phyloP scores from a whole-genome alignment of 2,797 vertebrate species.

The Helicolenus hilgendorfi region DNA sequence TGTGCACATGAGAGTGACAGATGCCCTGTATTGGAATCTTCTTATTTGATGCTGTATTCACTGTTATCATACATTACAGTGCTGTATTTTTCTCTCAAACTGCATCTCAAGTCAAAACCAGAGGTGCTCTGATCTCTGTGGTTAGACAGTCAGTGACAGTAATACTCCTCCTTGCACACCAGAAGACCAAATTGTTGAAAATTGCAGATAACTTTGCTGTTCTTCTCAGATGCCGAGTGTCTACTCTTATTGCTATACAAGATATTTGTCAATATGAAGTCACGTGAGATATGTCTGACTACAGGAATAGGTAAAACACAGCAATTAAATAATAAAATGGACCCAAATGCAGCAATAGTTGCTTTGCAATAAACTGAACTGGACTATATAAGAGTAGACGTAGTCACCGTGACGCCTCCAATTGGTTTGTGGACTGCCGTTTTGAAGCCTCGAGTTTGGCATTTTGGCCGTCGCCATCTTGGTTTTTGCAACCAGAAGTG shows the following conservation, averaged over 20 bases:
- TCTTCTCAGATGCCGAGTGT: not conserved
- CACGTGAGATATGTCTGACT: not conserved
- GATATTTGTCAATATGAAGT: not conserved
- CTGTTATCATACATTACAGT: not conserved
- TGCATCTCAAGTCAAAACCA: not conserved
- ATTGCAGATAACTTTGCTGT: not conserved
- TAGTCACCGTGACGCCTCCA: too few species aligned
- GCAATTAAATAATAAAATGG: not conserved
- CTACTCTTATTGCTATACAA: not conserved
- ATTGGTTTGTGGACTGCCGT: too few species aligned
- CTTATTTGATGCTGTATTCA: not conserved
- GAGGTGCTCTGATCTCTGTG: not conserved
- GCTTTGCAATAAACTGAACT: not conserved
- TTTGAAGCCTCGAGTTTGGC: too few species aligned
- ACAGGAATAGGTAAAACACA: not conserved
- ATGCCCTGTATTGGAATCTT: not conserved
- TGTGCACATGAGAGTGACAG: not conserved
- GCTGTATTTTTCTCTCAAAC: not conserved
- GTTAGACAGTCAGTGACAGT: not conserved
- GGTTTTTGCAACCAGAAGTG: too few species aligned
- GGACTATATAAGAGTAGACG: too few species aligned
- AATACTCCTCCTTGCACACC: not conserved
- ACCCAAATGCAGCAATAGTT: not conserved
- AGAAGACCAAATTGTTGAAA: not conserved
- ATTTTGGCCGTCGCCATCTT: too few species aligned